Evolutionary conservation across 2,797 vertebrate species (phyloP).

Genomic region (Sebastes nivosus): DNA sequence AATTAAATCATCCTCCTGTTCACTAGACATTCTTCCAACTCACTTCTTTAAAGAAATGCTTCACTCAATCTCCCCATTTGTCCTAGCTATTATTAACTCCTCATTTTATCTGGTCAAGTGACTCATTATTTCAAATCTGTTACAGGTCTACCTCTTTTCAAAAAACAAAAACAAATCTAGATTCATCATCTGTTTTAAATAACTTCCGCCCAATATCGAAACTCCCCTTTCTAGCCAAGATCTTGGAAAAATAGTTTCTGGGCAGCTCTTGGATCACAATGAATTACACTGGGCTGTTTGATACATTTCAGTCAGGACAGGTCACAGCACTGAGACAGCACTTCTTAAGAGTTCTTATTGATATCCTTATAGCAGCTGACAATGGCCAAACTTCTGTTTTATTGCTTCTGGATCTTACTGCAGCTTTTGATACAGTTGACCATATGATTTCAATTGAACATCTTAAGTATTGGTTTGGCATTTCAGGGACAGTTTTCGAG

Average conservation of each 20-base stretch:
- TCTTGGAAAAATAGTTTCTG: background rate
- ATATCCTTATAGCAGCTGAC: background rate
- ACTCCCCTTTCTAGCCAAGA: background rate
- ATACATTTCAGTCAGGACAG: background rate
- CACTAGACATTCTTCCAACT: background rate
- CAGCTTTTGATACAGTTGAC: background rate
- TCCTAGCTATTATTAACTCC: background rate
- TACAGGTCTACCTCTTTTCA: background rate
- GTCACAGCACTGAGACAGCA: background rate
- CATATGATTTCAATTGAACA: background rate
- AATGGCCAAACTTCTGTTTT: background rate
- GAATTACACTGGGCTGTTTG: background rate
- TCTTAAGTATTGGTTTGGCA: background rate
- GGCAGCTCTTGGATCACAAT: background rate
- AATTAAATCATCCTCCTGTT: background rate
- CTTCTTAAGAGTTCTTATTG: background rate
- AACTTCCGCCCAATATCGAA: background rate
- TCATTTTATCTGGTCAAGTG: background rate
- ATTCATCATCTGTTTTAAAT: background rate
- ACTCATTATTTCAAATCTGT: background rate
- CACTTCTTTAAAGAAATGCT: background rate
- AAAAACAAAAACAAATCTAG: background rate
- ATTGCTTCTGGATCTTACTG: no score
- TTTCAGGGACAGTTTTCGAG: background rate
- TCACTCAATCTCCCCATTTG: background rate